Percentiles rank a stretch among this genome's conserved stretches.
Conservation (phyloP, 2,113 vertebrate genomes). For the Vulpes ferrilata region DNA sequence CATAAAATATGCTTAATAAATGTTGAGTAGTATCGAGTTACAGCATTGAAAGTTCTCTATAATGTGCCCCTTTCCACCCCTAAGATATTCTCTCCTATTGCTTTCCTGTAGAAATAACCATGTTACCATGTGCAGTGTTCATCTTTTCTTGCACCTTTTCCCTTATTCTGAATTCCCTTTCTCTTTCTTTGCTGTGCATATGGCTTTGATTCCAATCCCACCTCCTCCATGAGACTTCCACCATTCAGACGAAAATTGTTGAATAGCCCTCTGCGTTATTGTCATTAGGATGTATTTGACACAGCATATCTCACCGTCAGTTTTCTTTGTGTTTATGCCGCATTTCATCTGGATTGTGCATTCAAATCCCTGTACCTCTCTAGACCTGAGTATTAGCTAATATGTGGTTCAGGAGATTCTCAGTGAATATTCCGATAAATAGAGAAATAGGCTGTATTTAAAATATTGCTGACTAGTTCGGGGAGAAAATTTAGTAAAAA, state of each 20-base stretch:
- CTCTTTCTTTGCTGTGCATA: not conserved
- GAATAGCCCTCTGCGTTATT: not conserved
- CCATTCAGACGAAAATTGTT: not conserved
- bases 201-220: not conserved
- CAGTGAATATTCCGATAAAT: not conserved
- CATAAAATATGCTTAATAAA: not conserved
- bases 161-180: not conserved
- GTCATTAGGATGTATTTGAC: not conserved
- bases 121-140: not conserved
- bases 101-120: not conserved
- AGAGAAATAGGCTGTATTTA: not conserved
- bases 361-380: not conserved
- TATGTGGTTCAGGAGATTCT: slow-evolving; percentile 4
- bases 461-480: not conserved
- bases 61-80: not conserved
- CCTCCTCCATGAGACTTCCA: not conserved
- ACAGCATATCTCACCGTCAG: not conserved
- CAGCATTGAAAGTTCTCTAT: not conserved
- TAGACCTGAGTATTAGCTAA: not conserved
- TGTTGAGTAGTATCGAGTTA: not conserved
- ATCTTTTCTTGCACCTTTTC: not conserved
- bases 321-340: not conserved
- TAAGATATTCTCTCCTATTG: not conserved
- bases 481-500: slow-evolving; percentile 27
- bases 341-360: not conserved